A percentile compares a stretch with the other conserved stretches of the same genome.
These are phyloP conservation scores for Chaetodon trifascialis DNA, from an alignment of 2,113 vertebrate species.

Conservation along the genomic window DNA sequence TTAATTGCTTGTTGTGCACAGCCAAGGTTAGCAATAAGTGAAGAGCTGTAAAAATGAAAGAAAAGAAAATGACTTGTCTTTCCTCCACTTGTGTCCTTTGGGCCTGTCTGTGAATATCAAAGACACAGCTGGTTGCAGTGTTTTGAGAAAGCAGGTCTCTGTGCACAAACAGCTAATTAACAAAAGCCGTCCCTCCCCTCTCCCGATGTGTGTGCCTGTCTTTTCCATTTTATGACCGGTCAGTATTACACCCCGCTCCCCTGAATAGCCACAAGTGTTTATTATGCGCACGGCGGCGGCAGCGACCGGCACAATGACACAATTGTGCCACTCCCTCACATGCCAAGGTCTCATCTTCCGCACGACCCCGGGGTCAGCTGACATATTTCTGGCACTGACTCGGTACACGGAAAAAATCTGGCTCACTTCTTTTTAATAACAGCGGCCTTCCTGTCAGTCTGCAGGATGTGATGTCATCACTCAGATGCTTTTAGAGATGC, in stretches of 20 bases:
- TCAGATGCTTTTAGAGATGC: slow-evolving; percentile 8
- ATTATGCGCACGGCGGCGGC: slow-evolving; percentile 75
- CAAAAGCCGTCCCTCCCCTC: slow-evolving; percentile 83
- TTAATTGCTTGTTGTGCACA: slow-evolving; percentile 67
- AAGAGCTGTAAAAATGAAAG: slow-evolving; percentile 55
- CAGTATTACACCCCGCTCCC: slow-evolving; percentile 64
- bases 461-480: slow-evolving; percentile 71
- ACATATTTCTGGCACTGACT: slow-evolving; percentile 75
- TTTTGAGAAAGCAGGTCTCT: slow-evolving; percentile 90
- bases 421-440: slow-evolving; percentile 47
- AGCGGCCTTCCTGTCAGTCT: slow-evolving; percentile 25
- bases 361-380: slow-evolving; percentile 72
- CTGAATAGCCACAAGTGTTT: slow-evolving; percentile 81
- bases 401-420: slow-evolving; percentile 57
- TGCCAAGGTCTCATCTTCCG: slow-evolving; percentile 59
- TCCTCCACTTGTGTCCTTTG: slow-evolving; percentile 64
- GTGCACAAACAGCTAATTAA: slow-evolving; percentile 93
- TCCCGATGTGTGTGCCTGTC: slow-evolving; percentile 77
- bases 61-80: slow-evolving; percentile 71
- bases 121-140: slow-evolving; percentile 92
- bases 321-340: slow-evolving; percentile 77
- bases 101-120: slow-evolving; percentile 89
- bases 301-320: slow-evolving; percentile 74
- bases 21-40: slow-evolving; percentile 70
- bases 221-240: slow-evolving; percentile 85